Evolutionary conservation across 2,113 vertebrate genomes (phyloP).

Genomic region (Paedocypris sp.): DNA sequence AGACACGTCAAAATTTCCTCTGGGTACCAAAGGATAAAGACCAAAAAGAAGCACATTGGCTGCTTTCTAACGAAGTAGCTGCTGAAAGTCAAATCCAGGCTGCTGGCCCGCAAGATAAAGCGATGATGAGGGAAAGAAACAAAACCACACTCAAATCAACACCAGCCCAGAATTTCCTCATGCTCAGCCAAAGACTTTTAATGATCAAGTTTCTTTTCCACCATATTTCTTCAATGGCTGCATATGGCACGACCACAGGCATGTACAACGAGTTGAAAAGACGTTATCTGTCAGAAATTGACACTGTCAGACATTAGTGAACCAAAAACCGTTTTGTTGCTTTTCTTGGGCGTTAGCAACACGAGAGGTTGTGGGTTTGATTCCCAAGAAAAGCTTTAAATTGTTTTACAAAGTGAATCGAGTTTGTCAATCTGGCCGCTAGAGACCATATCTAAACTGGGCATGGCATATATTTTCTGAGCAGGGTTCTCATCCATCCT

Average conservation of each 20-base stretch:
- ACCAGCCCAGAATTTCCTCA: conserved; percentile 25
- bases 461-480: no score
- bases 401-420: no score
- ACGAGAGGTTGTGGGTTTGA: no score
- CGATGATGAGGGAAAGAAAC: conserved; percentile 21
- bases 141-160: conserved; percentile 31
- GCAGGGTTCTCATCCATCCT: no score
- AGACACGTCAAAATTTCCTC: conserved; percentile 7
- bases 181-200: conserved; percentile 26
- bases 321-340: no score
- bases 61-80: conserved; percentile 29
- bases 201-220: conserved; percentile 17
- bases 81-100: conserved; percentile 18
- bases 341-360: no score
- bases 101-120: conserved; percentile 5
- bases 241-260: neutral
- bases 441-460: no score
- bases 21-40: no score
- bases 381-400: no score
- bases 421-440: no score
- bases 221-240: neutral
- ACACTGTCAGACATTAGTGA: neutral
- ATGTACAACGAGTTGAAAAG: neutral
- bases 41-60: conserved; percentile 25
- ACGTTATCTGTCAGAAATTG: neutral